These are phyloP conservation scores for Tokudaia tokunoshimensis DNA, from an alignment of 2,797 vertebrate genomes.

Conservation along the genomic window DNA sequence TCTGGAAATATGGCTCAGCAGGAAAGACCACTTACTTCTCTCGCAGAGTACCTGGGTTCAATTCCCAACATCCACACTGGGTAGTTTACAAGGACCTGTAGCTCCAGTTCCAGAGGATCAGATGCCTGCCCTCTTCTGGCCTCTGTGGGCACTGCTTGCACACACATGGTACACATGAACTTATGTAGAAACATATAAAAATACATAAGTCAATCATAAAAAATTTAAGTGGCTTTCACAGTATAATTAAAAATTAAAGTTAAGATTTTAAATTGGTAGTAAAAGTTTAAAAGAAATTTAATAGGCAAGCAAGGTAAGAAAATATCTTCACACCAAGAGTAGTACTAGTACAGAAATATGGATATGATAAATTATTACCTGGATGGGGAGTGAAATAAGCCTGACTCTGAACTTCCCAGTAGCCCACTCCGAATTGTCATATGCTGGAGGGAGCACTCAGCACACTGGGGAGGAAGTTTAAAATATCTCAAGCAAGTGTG, in stretches of 20 bases:
- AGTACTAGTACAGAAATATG: slow-evolving; percentile 5
- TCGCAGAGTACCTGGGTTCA: background rate
- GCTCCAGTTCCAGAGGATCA: background rate
- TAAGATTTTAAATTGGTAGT: background rate
- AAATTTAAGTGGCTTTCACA: background rate
- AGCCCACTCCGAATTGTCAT: background rate
- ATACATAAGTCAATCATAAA: background rate
- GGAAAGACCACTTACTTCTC: background rate
- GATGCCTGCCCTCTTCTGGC: background rate
- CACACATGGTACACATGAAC: background rate
- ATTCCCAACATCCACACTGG: background rate
- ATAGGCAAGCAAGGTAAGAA: slow-evolving; percentile 32
- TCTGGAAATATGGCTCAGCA: background rate
- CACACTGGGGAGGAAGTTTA: background rate
- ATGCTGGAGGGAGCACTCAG: background rate
- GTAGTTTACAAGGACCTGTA: background rate
- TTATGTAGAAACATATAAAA: background rate
- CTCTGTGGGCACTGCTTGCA: background rate
- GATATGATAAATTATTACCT: background rate
- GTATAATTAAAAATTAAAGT: slow-evolving; percentile 15
- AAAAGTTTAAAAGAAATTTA: slow-evolving; percentile 2
- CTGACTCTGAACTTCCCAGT: background rate
- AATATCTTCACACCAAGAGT: slow-evolving; percentile 25
- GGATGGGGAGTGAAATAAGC: background rate
- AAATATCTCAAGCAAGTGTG: slow-evolving; percentile 9